A percentile compares a stretch with the other conserved stretches of the same genome.
Conservation (phyloP, 2,797 vertebrate species). For the Myotis myotis region DNA sequence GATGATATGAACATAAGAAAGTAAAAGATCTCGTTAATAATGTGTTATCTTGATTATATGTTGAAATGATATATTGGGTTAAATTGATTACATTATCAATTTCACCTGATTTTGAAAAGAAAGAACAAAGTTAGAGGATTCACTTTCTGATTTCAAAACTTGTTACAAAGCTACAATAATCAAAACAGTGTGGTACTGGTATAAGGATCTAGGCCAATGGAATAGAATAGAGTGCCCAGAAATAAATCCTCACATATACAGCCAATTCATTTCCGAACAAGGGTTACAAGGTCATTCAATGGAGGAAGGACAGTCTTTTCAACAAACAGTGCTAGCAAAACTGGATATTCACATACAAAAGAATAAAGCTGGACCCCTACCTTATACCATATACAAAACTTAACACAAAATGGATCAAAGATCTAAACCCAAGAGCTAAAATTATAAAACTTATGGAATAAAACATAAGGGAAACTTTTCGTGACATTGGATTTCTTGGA, state of each 20-base stretch:
- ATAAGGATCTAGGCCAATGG: background rate
- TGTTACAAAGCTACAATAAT: background rate
- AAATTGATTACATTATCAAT: conserved; percentile 10
- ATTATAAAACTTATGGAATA: background rate
- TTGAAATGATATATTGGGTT: conserved; percentile 3
- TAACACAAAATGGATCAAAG: background rate
- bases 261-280: background rate
- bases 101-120: background rate
- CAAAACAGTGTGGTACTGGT: background rate
- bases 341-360: background rate
- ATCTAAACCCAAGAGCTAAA: background rate
- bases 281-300: background rate
- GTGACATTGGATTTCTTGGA: background rate
- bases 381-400: background rate
- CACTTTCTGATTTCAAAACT: background rate
- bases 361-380: background rate
- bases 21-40: background rate
- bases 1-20: background rate
- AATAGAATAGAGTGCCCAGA: background rate
- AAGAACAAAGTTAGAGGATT: background rate
- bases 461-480: background rate
- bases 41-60: background rate
- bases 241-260: background rate
- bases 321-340: conserved; percentile 16
- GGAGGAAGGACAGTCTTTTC: background rate